Percentiles rank a stretch among this genome's conserved stretches.
phyloP scores from a whole-genome alignment of 2,888 invertebrate species.

The Drosophila basisetae region DNA sequence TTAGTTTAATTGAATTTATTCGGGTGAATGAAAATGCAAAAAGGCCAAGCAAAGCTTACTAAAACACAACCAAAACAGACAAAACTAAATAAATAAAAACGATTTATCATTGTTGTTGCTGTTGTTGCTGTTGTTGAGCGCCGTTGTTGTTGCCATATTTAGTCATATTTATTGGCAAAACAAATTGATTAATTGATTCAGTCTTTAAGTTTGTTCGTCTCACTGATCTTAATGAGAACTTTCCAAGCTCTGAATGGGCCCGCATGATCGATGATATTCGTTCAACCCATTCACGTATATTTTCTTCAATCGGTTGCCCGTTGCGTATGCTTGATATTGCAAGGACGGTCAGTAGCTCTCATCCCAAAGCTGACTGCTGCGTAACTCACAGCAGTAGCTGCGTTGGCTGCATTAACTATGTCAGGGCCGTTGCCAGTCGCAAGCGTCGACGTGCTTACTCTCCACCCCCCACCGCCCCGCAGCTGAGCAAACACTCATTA shows the following conservation, averaged over 20 bases:
- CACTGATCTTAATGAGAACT: conserved; percentile 39
- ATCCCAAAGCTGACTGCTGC: conserved; percentile 45
- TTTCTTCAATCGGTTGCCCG: conserved; percentile 21
- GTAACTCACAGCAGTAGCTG: conserved; percentile 55
- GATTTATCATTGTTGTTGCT: conserved; percentile 67
- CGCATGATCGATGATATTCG: conserved; percentile 42
- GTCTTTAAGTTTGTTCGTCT: conserved; percentile 42
- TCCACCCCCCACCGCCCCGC: neutral
- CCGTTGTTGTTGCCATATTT: conserved; percentile 60
- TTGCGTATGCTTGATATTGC: conserved; percentile 54
- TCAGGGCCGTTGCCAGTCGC: conserved; percentile 53
- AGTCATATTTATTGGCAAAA: conserved; percentile 75
- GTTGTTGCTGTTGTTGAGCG: conserved; percentile 16
- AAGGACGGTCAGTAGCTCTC: conserved; percentile 38
- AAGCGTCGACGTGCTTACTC: conserved; percentile 2
- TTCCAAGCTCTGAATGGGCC: conserved; percentile 10
- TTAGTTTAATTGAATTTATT: conserved; percentile 75
- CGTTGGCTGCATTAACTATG: conserved; percentile 41
- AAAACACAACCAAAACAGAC: conserved; percentile 15
- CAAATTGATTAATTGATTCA: conserved; percentile 75
- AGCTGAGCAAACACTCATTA: conserved; percentile 45
- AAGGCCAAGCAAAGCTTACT: conserved; percentile 7
- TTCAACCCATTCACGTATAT: neutral
- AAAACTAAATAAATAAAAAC: conserved; percentile 23
- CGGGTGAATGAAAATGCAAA: conserved; percentile 66